Percentiles rank a stretch among this genome's conserved stretches.
Evolutionary conservation across 2,113 vertebrate species (phyloP).

Genomic region (Austrofundulus limnaeus): DNA sequence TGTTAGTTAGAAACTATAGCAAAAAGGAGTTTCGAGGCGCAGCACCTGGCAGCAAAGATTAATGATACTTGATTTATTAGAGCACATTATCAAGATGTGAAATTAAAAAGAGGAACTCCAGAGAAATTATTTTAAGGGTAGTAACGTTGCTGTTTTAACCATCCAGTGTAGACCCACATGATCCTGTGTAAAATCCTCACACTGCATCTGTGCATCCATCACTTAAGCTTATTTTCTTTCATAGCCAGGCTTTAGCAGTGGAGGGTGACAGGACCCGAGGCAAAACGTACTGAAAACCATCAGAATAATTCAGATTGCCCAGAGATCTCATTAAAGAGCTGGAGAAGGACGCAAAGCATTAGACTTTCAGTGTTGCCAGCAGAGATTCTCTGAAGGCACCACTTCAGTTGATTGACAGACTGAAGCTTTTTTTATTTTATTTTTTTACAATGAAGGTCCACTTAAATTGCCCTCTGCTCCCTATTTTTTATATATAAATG

Average conservation of each 20-base stretch:
- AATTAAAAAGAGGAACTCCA: background rate
- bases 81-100: background rate
- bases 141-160: background rate
- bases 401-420: slow-evolving; percentile 69
- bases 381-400: slow-evolving; percentile 44
- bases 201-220: slow-evolving; percentile 45
- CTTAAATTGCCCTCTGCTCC: slow-evolving; percentile 63
- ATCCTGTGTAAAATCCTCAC: slow-evolving; percentile 23
- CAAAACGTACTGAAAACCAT: slow-evolving; percentile 60
- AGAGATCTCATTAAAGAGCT: slow-evolving; percentile 72
- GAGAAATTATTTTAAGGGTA: slow-evolving; percentile 14
- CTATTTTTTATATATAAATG: slow-evolving; percentile 38
- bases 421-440: slow-evolving; percentile 39
- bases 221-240: slow-evolving; percentile 63
- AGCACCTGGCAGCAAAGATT: slow-evolving; percentile 52
- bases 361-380: slow-evolving; percentile 52
- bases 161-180: slow-evolving; percentile 8
- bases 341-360: slow-evolving; percentile 45
- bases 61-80: background rate
- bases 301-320: slow-evolving; percentile 72
- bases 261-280: slow-evolving; percentile 46
- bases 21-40: slow-evolving; percentile 47
- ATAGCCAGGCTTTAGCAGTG: slow-evolving; percentile 49
- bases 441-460: slow-evolving; percentile 67
- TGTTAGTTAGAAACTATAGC: slow-evolving; percentile 29